Base-by-base conservation (phyloP, 2,888 invertebrate species). In the Cacoxenus indagator region DNA sequence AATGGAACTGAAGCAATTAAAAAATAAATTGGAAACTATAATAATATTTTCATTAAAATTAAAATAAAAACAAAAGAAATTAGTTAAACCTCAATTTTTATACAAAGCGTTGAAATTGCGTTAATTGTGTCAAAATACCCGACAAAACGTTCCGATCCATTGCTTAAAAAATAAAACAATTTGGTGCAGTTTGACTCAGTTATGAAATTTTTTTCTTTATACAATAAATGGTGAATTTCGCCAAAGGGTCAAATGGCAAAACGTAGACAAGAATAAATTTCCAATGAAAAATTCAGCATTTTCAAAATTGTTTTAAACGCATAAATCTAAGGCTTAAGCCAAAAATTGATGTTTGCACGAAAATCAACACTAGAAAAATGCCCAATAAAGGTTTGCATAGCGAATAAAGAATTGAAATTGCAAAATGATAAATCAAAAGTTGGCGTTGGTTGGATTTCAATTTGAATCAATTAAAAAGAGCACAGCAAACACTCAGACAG, bases 341-440 rank as follows among this genome's bases (percentile, higher is more conserved):
- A 31, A 59, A 59, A 59, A 37, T 59, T 59, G 59, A 59, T 59
- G 31, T 59, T 59, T n/a, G 59, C 59, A 17, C 1, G 31, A 79
- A 80, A 83, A 51, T 11, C 37, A 37, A 14, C 8, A 37, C 14
- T 67, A 67, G 64, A 75, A 79, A 77, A 79, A 74, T 83, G 62
- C 59, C 27, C 24, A 51, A 67, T 43, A 46, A 51, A 22, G n/a
- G 17, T 5, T 4, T 14, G 26, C 24, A 24, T 46, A 17, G 67
- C 72, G 73, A n/a, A 79, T 81, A 81, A 81, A 79, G 83, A 83
- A 83, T 76, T 14, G 22, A 72, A 77, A 81, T 76, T 69, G 78
- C 48, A 68, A 77, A 76, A 73, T 81, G 31, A 77, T 83, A 80
- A 82, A 80, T 82, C 78, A 65, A 65, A 48, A 29, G 45, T 62